A percentile compares a stretch with the other conserved stretches of the same genome.
Conservation (phyloP, 2,113 vertebrate species). For the Macaca fascicularis region DNA sequence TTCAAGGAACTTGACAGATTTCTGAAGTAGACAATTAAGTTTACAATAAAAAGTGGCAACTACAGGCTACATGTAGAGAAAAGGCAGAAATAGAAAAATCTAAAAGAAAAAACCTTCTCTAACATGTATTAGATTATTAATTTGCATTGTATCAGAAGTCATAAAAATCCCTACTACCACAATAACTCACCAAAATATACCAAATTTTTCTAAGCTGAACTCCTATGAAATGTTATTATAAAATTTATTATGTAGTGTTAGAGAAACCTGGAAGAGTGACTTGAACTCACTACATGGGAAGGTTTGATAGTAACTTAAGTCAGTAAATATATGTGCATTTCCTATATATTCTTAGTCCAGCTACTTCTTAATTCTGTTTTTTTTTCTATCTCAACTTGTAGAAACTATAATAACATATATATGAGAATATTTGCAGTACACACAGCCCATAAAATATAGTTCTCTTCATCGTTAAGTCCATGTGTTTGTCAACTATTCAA, state of each 20-base stretch:
- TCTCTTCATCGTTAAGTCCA: not conserved
- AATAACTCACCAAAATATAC: not conserved
- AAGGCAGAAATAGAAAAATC: not conserved
- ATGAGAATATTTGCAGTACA: not conserved
- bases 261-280: not conserved
- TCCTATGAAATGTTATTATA: not conserved
- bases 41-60: not conserved
- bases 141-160: not conserved
- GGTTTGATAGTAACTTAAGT: not conserved
- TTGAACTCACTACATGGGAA: not conserved
- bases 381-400: not conserved
- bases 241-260: not conserved
- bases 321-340: not conserved
- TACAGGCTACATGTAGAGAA: not conserved
- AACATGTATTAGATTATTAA: not conserved
- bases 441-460: not conserved
- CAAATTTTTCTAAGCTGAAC: not conserved
- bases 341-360: not conserved
- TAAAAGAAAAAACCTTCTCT: not conserved
- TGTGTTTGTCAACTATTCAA: not conserved
- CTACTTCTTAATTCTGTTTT: not conserved
- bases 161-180: not conserved
- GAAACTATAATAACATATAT: not conserved
- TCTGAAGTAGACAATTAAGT: not conserved
- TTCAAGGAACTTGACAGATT: constrained; percentile 4